Conservation (phyloP, 2,888 invertebrate genomes). For the Hypolimnas misippus region DNA sequence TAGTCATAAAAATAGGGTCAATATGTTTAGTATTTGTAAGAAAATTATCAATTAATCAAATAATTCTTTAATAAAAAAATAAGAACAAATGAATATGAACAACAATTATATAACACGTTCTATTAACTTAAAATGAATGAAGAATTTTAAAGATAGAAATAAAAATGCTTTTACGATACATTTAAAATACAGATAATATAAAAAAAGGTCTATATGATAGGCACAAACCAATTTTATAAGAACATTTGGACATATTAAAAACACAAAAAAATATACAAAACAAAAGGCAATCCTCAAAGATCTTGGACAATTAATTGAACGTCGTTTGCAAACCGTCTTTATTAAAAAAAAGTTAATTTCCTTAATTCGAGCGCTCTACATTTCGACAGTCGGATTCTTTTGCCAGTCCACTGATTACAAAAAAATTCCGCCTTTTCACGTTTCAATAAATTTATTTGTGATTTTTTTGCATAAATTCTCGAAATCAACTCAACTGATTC, state of each 20-base stretch:
- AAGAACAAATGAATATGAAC: too few relatives aligned
- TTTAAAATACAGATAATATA: too few relatives aligned
- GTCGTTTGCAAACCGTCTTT: conserved; percentile 71
- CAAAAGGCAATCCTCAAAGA: conserved; percentile 24
- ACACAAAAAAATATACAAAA: neutral
- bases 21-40: too few relatives aligned
- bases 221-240: neutral
- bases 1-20: too few relatives aligned
- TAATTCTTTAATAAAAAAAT: too few relatives aligned
- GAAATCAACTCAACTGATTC: neutral
- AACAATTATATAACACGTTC: too few relatives aligned
- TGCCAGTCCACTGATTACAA: conserved; percentile 59
- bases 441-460: conserved; percentile 56
- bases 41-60: too few relatives aligned
- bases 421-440: conserved; percentile 59
- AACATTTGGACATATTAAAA: conserved; percentile 1
- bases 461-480: conserved; percentile 39
- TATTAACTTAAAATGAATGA: too few relatives aligned
- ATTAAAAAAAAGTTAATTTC: conserved; percentile 78
- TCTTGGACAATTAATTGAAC: conserved; percentile 69
- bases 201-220: too few relatives aligned
- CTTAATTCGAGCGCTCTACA: conserved; percentile 71
- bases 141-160: too few relatives aligned
- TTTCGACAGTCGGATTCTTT: conserved; percentile 62
- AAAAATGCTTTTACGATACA: too few relatives aligned